Base-by-base conservation (phyloP, 2,888 invertebrate genomes). In the Trissoscelio sp. region DNA sequence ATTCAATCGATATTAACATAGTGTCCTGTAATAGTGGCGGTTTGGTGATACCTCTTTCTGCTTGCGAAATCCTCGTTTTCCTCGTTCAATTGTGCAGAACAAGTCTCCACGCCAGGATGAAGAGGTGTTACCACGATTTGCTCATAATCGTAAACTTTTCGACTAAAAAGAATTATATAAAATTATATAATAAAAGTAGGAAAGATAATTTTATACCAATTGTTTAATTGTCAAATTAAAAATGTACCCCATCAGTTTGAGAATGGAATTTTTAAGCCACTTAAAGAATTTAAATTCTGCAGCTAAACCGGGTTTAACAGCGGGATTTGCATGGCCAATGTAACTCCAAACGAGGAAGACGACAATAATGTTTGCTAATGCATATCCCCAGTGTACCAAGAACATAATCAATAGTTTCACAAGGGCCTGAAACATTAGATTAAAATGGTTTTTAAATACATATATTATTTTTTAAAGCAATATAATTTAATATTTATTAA, bases 51-150 rank as follows among this genome's bases (percentile, higher is more conserved):
- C 84, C 97, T 95, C 86, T 97, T 95, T 83, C 99, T 94, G 72
- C 96, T 96, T 7, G 98, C 95, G 92, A 98, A 99, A 92, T 99
- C 99, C 92, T 96, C 96, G 92, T 98, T 99, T 89, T 98, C 97
- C 89, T 98, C 98, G 85, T 98, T 99, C 64, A 98, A 92, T 89
- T 98, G 96, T 79, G 97, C 95, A 67, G 97, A 95, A 83, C 95
- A 95, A 34, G 97, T 94, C 84, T 95, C 94, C 31, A 97, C 94
- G 67, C 95, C 95, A 0, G 96, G 95, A 91, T 96, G 96, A 9
- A 95, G 94, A 0, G 97, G 96, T 5, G 97, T 96, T 69, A 97
- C 96, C 3, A 97, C 95, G 84, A 97, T 94, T 91, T 97, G 96
- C 89, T 97, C 97, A 87, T 96, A 97, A 87, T 96, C 96, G 79